A percentile compares a stretch with the other conserved stretches of the same genome.
phyloP scores from a whole-genome alignment of 2,888 invertebrate genomes.

The Noctua pronuba region DNA sequence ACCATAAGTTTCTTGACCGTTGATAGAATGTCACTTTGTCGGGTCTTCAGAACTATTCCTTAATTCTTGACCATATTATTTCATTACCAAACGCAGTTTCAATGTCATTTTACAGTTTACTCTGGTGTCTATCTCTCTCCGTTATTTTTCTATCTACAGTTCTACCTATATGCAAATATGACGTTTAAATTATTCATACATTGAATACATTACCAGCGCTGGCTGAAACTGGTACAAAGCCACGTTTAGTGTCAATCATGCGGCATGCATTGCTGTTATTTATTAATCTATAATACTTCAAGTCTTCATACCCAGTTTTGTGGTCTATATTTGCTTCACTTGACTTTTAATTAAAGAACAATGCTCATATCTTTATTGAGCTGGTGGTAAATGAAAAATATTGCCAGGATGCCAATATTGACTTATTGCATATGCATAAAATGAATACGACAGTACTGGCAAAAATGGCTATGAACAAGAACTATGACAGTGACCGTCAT shows the following conservation, averaged over 20 bases:
- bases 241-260: conserved; percentile 30
- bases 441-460: neutral
- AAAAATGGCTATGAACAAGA: neutral
- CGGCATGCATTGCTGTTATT: neutral
- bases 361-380: neutral
- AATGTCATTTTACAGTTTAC: neutral
- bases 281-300: conserved; percentile 18
- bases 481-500: neutral
- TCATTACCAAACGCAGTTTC: neutral
- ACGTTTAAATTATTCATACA: neutral
- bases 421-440: neutral
- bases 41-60: too few species aligned
- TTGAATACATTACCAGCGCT: neutral
- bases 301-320: neutral
- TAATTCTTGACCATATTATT: too few species aligned
- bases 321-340: neutral
- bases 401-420: too few species aligned
- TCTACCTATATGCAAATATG: neutral
- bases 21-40: too few species aligned
- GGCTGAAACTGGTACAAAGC: conserved; percentile 9
- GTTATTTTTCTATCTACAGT: neutral
- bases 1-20: neutral
- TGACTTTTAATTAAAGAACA: too few species aligned
- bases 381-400: neutral
- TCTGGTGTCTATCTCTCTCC: neutral